Conservation (phyloP, 2,888 invertebrate genomes). For the Melieria omissa region DNA sequence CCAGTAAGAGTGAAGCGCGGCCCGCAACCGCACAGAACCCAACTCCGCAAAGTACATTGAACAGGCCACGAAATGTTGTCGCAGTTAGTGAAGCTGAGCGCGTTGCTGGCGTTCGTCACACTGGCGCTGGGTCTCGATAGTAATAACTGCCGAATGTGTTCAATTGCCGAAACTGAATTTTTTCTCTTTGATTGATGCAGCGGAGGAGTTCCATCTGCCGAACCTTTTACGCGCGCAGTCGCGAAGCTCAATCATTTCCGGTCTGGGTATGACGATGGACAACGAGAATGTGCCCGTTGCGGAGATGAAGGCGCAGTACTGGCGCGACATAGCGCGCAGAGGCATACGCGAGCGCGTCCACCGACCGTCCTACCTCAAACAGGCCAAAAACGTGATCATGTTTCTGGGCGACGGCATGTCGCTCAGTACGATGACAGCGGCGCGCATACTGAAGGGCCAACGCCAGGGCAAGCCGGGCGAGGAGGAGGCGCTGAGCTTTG, state of each 20-base stretch:
- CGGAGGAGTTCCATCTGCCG: constrained; percentile 4
- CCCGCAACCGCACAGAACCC: too few relatives aligned
- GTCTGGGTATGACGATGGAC: constrained; percentile 1
- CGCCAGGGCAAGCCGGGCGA: constrained; percentile 70
- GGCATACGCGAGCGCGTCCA: constrained; percentile 47
- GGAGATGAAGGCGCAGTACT: constrained; percentile 40
- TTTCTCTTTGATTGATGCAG: neutral
- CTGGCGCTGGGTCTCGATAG: too few relatives aligned
- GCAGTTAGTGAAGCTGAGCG: too few relatives aligned
- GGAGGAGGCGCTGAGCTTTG: constrained; percentile 72
- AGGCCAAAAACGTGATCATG: constrained; percentile 59
- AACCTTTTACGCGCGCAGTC: neutral
- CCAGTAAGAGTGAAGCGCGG: too few relatives aligned
- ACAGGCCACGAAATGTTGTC: too few relatives aligned
- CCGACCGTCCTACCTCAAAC: constrained; percentile 35
- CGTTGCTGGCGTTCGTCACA: too few relatives aligned
- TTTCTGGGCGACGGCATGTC: constrained; percentile 76
- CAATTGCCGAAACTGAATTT: too few relatives aligned
- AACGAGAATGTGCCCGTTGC: constrained; percentile 4
- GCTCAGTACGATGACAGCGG: constrained; percentile 74
- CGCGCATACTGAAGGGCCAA: constrained; percentile 75
- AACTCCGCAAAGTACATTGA: too few relatives aligned
- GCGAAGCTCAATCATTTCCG: neutral
- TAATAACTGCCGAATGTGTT: too few relatives aligned
- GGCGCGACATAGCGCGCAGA: constrained; percentile 51